A percentile compares a stretch with the other conserved stretches of the same genome.
Conservation (phyloP, 2,113 vertebrate genomes). For the Tauraco erythrolophus region DNA sequence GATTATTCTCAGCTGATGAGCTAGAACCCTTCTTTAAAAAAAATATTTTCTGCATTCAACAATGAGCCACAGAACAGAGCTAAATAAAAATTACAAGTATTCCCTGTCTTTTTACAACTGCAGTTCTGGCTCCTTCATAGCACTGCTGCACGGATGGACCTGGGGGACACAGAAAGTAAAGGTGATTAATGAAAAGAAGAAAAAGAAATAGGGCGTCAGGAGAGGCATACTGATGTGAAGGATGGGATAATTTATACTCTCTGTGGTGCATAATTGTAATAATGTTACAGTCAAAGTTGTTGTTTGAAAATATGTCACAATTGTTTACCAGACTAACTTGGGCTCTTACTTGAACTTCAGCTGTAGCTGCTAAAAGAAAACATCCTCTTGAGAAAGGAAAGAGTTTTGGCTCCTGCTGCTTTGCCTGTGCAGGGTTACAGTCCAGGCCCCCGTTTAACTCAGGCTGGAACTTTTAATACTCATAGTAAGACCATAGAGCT, state of each 20-base stretch:
- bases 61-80: not conserved
- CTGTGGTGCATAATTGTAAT: not conserved
- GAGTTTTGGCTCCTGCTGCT: not conserved
- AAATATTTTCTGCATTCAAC: not conserved
- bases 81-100: not conserved
- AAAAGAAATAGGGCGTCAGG: not conserved
- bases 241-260: not conserved
- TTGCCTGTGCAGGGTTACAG: not conserved
- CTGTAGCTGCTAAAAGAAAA: not conserved
- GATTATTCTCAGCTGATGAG: not conserved
- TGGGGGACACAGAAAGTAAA: not conserved
- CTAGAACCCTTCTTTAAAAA: not conserved
- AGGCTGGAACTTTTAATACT: not conserved
- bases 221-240: not conserved
- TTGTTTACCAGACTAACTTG: not conserved
- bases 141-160: not conserved
- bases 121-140: not conserved
- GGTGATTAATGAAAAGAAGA: not conserved
- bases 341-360: not conserved
- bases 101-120: not conserved
- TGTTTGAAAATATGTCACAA: not conserved
- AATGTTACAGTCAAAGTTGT: not conserved
- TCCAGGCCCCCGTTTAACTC: not conserved
- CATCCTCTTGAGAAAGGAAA: not conserved
- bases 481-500: not conserved